Evolutionary conservation across 2,797 vertebrate genomes (phyloP), one percentile per base, ranked within the genome.

Genomic region (Chaunax sp.): DNA sequence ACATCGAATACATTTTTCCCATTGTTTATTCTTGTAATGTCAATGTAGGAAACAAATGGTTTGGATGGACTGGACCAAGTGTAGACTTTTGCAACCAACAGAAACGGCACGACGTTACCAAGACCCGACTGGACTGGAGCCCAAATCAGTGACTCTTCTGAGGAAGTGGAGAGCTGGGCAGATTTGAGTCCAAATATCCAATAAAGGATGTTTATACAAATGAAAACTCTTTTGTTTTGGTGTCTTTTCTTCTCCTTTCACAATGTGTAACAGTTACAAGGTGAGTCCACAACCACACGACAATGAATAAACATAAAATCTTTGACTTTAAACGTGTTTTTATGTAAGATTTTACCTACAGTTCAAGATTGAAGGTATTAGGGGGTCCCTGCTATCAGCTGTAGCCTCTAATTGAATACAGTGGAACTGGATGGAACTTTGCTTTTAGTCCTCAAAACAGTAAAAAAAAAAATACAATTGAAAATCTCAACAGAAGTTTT

Each of bases 171-270:
- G 75, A 84, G 69, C 69, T 84, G 83, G 84, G 77, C 52, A 28
- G 68, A 80, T 68, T 60, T 44, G 76, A 52, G 72, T 78, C 62
- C 75, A 84, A 82, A 85, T 87, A 85, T 84, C 57, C 79, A 89
- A 88, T 88, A 84, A 88, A 87, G 76, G 43, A 75, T 76, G 52
- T 89, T 86, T 89, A 77, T 85, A 85, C 56, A 45, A 73, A 58
- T 5, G 9, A 0, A 35, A 35, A 35, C 28, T 4, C 4, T 50
- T 0, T 28, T 40, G 2, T 41, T 50, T 49, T 50, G 1, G 3
- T 22, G 51, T 59, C 28, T 54, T 30, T 53, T 1, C 0, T 33
- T 46, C 20, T 9, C 46, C 9, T n/a, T 45, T 38, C 14, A 38
- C 10, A 10, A 38, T 15, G 15, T 37, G 8, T 37, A 2, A 8